Base-by-base conservation (phyloP, 2,797 vertebrate species). In the Lagothrix lagotricha region DNA sequence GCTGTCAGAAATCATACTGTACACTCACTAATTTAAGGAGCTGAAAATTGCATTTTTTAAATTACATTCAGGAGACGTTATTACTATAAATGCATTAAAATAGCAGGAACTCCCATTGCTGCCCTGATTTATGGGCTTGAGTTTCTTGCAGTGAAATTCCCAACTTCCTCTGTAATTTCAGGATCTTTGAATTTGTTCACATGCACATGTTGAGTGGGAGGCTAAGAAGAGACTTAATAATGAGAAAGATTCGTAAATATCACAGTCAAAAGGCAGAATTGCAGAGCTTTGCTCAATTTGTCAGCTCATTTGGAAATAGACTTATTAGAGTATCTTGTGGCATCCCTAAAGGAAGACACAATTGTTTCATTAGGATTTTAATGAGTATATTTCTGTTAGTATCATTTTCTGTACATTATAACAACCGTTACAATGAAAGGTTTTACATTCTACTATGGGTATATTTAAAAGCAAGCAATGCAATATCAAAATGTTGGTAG, bases 31-130 rank as follows among this genome's bases (percentile, higher is more conserved):
- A 97, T 93, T 89, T 96, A 92, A 96, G 93, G 77, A 95, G 72
- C 88, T 90, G 79, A 96, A 97, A 97, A 94, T 39, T 82, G 44
- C 64, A 93, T 98, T 98, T 98, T 97, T 54, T 89, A 96, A 96
- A 90, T 98, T 95, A 93, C 39, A 96, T 94, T 33, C 50, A 61
- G 48, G 44, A 95, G 84, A 95, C 48, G 24, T 76, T 80, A 83
- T 97, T 83, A 90, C 79, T 82, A 81, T 89, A 87, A 96, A 87
- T 75, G 50, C 72, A 96, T 97, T 97, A 50, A 61, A 97, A 57
- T 83, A 94, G 70, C 82, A 91, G 57, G 84, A 90, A 4, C 92
- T 98, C 84, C 88, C 2, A 33, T 83, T 93, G 67, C 58, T 87
- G 9, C 75, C 85, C 58, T 96, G 76, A 94, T 86, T 83, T 54